phyloP scores from a whole-genome alignment of 1,140 invertebrate species.

The Streblospio benedicti region DNA sequence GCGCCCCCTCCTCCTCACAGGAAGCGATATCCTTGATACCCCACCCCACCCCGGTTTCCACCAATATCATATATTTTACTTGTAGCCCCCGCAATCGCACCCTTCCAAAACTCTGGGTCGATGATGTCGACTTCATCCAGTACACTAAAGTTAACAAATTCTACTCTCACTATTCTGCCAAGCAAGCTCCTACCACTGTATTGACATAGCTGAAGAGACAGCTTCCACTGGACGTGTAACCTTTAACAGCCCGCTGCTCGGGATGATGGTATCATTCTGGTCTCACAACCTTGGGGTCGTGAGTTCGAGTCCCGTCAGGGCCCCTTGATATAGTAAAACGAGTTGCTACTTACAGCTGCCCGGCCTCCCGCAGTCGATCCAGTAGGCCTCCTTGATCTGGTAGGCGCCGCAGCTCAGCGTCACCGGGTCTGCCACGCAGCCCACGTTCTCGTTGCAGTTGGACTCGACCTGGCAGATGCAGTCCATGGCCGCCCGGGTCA shows the following conservation, averaged over 20 bases:
- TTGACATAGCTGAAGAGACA: no score
- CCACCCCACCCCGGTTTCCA: not conserved
- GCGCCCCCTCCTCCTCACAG: not conserved
- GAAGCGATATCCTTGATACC: not conserved
- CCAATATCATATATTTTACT: not conserved
- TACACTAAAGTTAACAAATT: not conserved
- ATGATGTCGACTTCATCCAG: not conserved
- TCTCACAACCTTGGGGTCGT: no score
- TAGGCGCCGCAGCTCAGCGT: conserved; percentile 38
- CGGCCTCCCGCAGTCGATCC: conserved; percentile 25
- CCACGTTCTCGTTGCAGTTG: conserved; percentile 19
- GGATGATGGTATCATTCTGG: no score
- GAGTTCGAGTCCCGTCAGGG: no score
- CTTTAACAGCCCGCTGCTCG: no score
- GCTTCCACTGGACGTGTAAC: no score
- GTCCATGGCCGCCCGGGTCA: no score
- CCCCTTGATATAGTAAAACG: not conserved
- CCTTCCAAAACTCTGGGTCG: no score
- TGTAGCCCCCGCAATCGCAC: not conserved
- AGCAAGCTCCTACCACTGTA: no score
- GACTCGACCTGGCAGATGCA: no score
- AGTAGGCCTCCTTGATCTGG: conserved; percentile 30
- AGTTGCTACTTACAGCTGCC: conserved; percentile 14
- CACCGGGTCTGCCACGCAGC: conserved; percentile 32
- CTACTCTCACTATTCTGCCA: no score